These are phyloP conservation scores for Diaphora mendica DNA, from an alignment of 2,888 invertebrate species.

Conservation along the genomic window DNA sequence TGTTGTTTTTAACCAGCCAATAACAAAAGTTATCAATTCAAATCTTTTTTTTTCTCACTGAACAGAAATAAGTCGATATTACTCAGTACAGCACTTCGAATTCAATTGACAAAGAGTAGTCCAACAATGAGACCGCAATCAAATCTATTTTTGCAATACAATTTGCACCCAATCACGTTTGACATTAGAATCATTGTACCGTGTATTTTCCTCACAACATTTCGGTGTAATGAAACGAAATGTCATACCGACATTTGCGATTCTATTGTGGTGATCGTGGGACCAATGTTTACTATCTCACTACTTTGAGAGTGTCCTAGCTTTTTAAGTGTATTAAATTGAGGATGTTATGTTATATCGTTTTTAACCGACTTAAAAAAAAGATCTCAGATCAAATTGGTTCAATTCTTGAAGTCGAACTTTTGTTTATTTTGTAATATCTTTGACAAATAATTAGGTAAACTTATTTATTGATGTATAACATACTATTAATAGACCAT, in stretches of 20 bases:
- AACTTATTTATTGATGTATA: too few relatives aligned
- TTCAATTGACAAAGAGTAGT: neutral
- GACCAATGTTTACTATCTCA: conserved; percentile 24
- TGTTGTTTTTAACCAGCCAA: too few relatives aligned
- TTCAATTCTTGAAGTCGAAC: too few relatives aligned
- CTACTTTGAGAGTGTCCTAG: neutral
- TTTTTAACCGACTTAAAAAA: too few relatives aligned
- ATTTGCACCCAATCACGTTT: conserved; percentile 7
- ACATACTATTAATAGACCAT: too few relatives aligned
- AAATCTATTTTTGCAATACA: neutral
- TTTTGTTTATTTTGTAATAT: too few relatives aligned
- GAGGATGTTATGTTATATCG: neutral
- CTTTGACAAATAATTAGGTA: too few relatives aligned
- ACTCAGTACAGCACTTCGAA: neutral
- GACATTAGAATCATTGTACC: conserved; percentile 8
- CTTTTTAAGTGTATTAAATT: neutral
- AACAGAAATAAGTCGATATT: too few relatives aligned
- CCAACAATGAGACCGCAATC: neutral
- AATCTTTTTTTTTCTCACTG: neutral
- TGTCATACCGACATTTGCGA: conserved; percentile 17
- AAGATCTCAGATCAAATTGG: too few relatives aligned
- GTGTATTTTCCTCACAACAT: conserved; percentile 1
- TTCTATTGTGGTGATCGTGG: conserved; percentile 11
- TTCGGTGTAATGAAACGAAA: conserved; percentile 12
- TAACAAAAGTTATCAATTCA: too few relatives aligned